A percentile compares a stretch with the other conserved stretches of the same genome.
These are phyloP conservation scores for Oophaga pumilio DNA, from an alignment of 2,113 vertebrate genomes.

Conservation along the genomic window DNA sequence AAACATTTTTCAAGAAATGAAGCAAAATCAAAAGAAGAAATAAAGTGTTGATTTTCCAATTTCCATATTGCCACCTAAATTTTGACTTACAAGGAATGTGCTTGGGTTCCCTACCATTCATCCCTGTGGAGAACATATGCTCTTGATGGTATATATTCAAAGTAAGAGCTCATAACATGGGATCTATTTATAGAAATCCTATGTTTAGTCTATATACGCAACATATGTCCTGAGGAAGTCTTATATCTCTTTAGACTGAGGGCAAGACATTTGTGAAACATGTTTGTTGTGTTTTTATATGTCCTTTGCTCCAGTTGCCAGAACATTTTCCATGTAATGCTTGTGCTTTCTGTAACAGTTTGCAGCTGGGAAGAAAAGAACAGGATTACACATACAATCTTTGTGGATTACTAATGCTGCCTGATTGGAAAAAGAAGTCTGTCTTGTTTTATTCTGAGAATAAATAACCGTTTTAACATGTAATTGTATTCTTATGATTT, in stretches of 20 bases:
- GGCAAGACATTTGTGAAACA: background rate
- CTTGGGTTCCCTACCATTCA: background rate
- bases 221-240: conserved; percentile 16
- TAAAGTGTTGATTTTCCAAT: background rate
- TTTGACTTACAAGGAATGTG: background rate
- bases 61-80: background rate
- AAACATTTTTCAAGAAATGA: background rate
- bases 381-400: conserved; percentile 38
- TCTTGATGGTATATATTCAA: background rate
- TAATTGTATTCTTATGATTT: conserved; percentile 15
- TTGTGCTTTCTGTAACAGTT: conserved; percentile 26
- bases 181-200: conserved; percentile 9
- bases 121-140: background rate
- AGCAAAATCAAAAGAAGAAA: background rate
- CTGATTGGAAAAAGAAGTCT: conserved; percentile 32
- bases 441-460: conserved; percentile 31
- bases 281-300: background rate
- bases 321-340: conserved; percentile 38
- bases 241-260: background rate
- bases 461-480: conserved; percentile 5
- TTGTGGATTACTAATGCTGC: conserved; percentile 31
- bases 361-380: conserved; percentile 20
- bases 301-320: conserved; percentile 19
- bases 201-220: conserved; percentile 10
- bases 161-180: background rate